Percentiles rank a stretch among this genome's conserved stretches.
phyloP scores from a whole-genome alignment of 1,140 invertebrate species.

The Hestina assimilis region DNA sequence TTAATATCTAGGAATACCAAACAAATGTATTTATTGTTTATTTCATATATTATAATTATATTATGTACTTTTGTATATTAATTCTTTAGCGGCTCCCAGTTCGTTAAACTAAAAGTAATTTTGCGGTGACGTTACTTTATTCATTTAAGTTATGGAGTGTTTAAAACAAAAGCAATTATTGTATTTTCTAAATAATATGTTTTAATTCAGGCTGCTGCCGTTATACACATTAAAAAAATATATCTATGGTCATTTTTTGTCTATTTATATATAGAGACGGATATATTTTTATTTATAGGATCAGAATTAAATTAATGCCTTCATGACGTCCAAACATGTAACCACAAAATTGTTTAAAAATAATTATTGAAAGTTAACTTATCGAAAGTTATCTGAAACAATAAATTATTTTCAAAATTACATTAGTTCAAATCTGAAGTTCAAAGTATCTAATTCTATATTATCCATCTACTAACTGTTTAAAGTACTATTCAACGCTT shows the following conservation, averaged over 20 bases:
- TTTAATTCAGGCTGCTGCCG: conserved; percentile 17
- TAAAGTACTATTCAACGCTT: conserved; percentile 1
- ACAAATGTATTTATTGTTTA: conserved; percentile 15
- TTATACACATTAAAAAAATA: conserved; percentile 10
- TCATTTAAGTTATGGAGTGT: not conserved
- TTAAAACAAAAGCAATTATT: not conserved
- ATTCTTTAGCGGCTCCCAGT: not conserved
- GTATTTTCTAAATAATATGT: conserved; percentile 8
- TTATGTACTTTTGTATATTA: not conserved
- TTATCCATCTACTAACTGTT: not conserved
- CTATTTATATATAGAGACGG: not conserved
- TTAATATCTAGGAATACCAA: conserved; percentile 4
- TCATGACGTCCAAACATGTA: conserved; percentile 15
- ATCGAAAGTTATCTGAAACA: too few species aligned
- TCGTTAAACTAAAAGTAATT: not conserved
- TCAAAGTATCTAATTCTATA: not conserved
- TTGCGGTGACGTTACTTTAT: conserved; percentile 1
- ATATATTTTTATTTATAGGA: conserved; percentile 5
- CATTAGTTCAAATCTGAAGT: not conserved
- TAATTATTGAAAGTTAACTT: too few species aligned
- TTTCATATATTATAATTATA: conserved; percentile 5
- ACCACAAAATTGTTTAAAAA: too few species aligned
- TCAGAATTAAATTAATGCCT: conserved; percentile 1
- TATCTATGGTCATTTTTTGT: not conserved
- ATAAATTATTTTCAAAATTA: conserved; percentile 3